Evolutionary conservation across 1,140 invertebrate species (phyloP).

Genomic region (Oscheius sp.): DNA sequence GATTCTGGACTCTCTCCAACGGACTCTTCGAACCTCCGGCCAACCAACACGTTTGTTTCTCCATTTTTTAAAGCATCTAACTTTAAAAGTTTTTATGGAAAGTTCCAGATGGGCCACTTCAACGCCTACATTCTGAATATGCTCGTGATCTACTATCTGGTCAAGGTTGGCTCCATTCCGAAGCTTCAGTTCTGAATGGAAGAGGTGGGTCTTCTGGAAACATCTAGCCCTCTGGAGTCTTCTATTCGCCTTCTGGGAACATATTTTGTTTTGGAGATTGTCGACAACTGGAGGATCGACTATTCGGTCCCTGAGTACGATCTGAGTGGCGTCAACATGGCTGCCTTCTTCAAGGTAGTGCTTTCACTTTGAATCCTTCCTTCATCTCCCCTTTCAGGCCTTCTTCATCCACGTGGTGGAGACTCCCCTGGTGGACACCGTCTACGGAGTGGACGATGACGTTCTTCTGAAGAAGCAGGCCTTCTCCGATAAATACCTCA

Average conservation of each 20-base stretch:
- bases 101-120: slow-evolving; percentile 26
- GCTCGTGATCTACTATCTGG: slow-evolving; percentile 20
- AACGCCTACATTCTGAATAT: slow-evolving; percentile 38
- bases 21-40: slow-evolving; percentile 25
- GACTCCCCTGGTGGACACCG: background rate
- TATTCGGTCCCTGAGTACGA: background rate
- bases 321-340: background rate
- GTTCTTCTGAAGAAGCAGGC: background rate
- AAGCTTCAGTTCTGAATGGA: background rate
- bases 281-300: slow-evolving; percentile 9
- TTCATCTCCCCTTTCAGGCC: slow-evolving; percentile 10
- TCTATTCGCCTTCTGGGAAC: background rate
- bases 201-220: background rate
- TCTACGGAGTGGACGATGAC: background rate
- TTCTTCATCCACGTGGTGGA: slow-evolving; percentile 18
- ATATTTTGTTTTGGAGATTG: background rate
- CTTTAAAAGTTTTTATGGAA: slow-evolving; percentile 1
- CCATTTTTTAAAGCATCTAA: background rate
- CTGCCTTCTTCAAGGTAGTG: slow-evolving; percentile 13
- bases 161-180: background rate
- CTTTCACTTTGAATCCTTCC: background rate
- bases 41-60: background rate
- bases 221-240: background rate
- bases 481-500: slow-evolving; percentile 7
- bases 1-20: slow-evolving; percentile 34